phyloP scores from a whole-genome alignment of 2,797 vertebrate genomes.

The Silurus aristotelis region DNA sequence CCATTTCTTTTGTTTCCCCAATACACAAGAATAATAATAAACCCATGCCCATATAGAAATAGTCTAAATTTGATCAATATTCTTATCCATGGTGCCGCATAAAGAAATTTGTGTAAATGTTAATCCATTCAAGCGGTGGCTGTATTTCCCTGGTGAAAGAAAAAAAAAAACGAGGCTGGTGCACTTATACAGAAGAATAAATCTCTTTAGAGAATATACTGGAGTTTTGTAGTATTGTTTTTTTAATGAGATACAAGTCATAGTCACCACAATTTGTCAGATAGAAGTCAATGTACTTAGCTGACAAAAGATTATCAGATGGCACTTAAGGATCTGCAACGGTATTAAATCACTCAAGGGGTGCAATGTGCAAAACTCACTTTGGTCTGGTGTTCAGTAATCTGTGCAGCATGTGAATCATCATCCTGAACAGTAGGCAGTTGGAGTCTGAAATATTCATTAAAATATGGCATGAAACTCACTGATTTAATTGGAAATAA shows the following conservation, averaged over 20 bases:
- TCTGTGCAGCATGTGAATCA: constrained; percentile 53
- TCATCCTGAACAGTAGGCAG: constrained; percentile 51
- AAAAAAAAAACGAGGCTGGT: background rate
- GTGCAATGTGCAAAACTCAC: constrained; percentile 56
- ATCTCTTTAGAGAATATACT: background rate
- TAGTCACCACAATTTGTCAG: background rate
- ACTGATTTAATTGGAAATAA: background rate
- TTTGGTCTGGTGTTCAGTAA: constrained; percentile 62
- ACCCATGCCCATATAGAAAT: background rate
- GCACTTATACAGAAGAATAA: background rate
- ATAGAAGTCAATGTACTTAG: background rate
- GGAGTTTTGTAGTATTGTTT: background rate
- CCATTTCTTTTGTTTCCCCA: background rate
- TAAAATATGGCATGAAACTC: background rate
- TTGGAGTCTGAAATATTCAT: constrained; percentile 51
- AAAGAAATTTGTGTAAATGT: constrained; percentile 37
- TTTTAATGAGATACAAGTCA: background rate
- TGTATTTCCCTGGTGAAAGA: constrained; percentile 2
- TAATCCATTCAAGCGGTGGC: constrained; percentile 35
- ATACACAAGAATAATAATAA: constrained; percentile 3
- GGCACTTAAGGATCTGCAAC: background rate
- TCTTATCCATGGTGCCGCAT: constrained; percentile 7
- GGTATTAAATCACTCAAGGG: background rate
- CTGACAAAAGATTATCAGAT: background rate
- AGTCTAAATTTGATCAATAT: constrained; percentile 25